Conservation (phyloP, 2,888 invertebrate genomes). For the Malthinus seriepunctatus region DNA sequence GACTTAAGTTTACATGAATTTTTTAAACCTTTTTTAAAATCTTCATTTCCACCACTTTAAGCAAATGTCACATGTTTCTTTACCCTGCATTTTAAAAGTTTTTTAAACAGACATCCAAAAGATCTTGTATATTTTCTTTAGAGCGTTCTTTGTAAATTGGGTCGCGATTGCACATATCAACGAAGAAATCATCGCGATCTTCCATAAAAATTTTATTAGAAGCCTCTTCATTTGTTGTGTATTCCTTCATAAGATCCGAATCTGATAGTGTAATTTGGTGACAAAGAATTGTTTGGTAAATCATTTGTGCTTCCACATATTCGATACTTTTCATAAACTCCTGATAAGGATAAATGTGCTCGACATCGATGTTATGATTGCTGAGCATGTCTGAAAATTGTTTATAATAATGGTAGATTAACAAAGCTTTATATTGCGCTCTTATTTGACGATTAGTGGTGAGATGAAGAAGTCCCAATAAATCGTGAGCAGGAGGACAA, state of each 20-base stretch:
- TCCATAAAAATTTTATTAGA: constrained; percentile 27
- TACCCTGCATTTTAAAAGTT: constrained; percentile 8
- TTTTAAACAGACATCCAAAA: constrained; percentile 27
- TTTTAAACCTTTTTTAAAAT: too few relatives aligned
- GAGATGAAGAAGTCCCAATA: constrained; percentile 52
- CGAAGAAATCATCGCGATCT: constrained; percentile 31
- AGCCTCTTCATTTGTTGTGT: constrained; percentile 30
- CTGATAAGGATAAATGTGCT: constrained; percentile 38
- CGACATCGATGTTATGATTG: constrained; percentile 34
- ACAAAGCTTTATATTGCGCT: constrained; percentile 38
- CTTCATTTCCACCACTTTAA: too few relatives aligned
- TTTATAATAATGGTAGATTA: constrained; percentile 47
- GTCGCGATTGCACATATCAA: constrained; percentile 28
- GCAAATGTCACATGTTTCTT: too few relatives aligned
- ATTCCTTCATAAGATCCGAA: constrained; percentile 20
- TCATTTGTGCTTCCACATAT: constrained; percentile 44
- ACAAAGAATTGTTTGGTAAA: constrained; percentile 22
- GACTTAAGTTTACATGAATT: too few relatives aligned
- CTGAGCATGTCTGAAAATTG: constrained; percentile 42
- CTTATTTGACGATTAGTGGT: constrained; percentile 44
- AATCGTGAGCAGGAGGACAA: constrained; percentile 68
- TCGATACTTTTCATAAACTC: constrained; percentile 47
- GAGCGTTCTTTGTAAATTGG: constrained; percentile 18
- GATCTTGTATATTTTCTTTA: constrained; percentile 27
- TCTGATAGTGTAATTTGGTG: constrained; percentile 8